Percentiles rank a stretch among this genome's conserved stretches.
Conservation (phyloP, 2,113 vertebrate genomes). For the Calidris pygmaea region DNA sequence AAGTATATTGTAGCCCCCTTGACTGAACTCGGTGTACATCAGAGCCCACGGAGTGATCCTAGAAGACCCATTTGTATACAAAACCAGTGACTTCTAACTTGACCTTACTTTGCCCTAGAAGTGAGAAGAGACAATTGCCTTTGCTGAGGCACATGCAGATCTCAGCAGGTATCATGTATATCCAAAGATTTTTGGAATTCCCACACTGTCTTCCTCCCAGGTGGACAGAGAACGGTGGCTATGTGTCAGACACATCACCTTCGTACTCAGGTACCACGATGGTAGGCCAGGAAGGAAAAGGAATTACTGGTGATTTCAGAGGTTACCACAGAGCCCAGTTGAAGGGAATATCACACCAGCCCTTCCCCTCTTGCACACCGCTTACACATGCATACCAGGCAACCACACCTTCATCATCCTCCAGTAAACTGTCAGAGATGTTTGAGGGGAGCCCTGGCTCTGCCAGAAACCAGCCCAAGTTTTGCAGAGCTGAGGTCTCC, state of each 20-base stretch:
- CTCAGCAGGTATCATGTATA: fast-evolving
- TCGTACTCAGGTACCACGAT: no score
- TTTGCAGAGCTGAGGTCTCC: neutral
- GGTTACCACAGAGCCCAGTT: neutral
- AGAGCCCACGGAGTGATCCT: neutral
- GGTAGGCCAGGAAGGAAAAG: neutral
- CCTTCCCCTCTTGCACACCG: neutral
- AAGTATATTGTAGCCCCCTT: neutral
- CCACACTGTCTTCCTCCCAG: neutral
- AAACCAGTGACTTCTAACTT: neutral
- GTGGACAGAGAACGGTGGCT: neutral
- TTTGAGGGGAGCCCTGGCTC: neutral
- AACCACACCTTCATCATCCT: neutral
- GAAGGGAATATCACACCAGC: no score
- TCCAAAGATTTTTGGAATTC: neutral
- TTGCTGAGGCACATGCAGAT: fast-evolving
- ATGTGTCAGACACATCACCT: fast-evolving
- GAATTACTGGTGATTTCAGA: neutral
- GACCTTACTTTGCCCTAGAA: neutral
- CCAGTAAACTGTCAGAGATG: neutral
- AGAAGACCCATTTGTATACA: neutral
- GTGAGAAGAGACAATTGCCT: fast-evolving
- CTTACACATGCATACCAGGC: neutral
- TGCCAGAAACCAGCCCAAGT: neutral
- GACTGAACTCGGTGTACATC: neutral